These are phyloP conservation scores for Siderastrea siderea DNA, from an alignment of 92 coral and sea anemone genomes.

Conservation along the genomic window DNA sequence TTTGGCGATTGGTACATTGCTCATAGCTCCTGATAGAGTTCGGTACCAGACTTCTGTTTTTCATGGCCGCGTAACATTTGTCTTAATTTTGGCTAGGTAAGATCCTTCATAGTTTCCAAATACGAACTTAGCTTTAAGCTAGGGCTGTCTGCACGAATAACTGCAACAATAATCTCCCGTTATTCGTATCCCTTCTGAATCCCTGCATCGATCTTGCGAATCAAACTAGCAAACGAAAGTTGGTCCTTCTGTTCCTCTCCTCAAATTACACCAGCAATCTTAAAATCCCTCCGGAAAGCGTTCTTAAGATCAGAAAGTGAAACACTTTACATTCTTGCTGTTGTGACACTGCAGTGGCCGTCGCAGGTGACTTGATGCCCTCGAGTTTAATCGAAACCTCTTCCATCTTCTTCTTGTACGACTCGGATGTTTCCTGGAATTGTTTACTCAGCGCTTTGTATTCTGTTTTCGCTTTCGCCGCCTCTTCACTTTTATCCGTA, in stretches of 20 bases:
- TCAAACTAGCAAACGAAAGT: conserved; percentile 51
- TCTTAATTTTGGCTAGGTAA: conserved; percentile 52
- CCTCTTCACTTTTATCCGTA: background rate
- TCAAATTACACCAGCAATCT: conserved; percentile 49
- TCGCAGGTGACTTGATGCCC: background rate
- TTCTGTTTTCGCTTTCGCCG: conserved; percentile 17
- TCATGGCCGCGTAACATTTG: conserved; percentile 60
- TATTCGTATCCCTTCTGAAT: conserved; percentile 56
- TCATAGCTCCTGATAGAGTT: conserved; percentile 63
- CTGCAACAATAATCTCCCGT: conserved; percentile 66
- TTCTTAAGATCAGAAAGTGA: conserved; percentile 32
- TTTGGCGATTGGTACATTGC: conserved; percentile 53
- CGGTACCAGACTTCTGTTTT: conserved; percentile 74
- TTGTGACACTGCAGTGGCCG: background rate
- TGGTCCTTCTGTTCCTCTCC: conserved; percentile 56
- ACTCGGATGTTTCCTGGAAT: conserved; percentile 25
- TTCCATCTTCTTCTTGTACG: conserved; percentile 17
- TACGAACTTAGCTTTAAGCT: conserved; percentile 62
- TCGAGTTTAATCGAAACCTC: conserved; percentile 9
- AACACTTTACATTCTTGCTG: conserved; percentile 22
- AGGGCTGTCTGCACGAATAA: conserved; percentile 63
- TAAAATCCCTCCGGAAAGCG: conserved; percentile 54
- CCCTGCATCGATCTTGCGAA: conserved; percentile 66
- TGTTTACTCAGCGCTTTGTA: conserved; percentile 30
- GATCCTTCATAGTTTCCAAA: conserved; percentile 14